These are phyloP conservation scores for Mythimna loreyi DNA, from an alignment of 2,888 invertebrate genomes.

Conservation along the genomic window DNA sequence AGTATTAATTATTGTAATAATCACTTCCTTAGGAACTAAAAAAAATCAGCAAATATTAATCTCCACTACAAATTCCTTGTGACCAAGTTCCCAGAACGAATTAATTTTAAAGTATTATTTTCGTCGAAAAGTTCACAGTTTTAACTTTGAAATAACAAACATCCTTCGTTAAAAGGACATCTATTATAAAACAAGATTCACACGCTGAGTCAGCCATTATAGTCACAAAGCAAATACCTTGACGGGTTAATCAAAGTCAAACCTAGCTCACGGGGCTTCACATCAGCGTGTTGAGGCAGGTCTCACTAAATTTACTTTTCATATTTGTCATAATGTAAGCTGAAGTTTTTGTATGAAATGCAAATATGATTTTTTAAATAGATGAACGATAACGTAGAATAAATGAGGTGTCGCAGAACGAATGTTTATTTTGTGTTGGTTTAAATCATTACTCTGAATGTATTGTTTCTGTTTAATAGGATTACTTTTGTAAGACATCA, in stretches of 20 bases:
- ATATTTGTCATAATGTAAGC: conserved; percentile 22
- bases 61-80: conserved; percentile 23
- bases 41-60: not conserved
- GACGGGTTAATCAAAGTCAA: conserved; percentile 58
- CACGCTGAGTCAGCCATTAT: conserved; percentile 41
- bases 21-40: not conserved
- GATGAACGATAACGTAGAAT: conserved; percentile 14
- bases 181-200: conserved; percentile 32
- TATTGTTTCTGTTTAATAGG: conserved; percentile 26
- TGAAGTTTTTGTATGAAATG: conserved; percentile 14
- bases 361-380: conserved; percentile 17
- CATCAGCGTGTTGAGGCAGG: conserved; percentile 65
- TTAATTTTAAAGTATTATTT: conserved; percentile 30
- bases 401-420: conserved; percentile 22
- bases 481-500: conserved; percentile 21
- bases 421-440: conserved; percentile 25
- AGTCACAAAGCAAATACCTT: conserved; percentile 43
- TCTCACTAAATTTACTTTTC: conserved; percentile 39
- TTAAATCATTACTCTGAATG: conserved; percentile 26
- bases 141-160: conserved; percentile 32
- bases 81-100: conserved; percentile 25
- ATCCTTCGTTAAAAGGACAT: conserved; percentile 41
- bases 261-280: conserved; percentile 29
- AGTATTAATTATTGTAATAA: not conserved
- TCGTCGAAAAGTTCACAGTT: conserved; percentile 26